Base-by-base conservation (phyloP, 1,140 invertebrate genomes). In the Drosophila novamexicana region DNA sequence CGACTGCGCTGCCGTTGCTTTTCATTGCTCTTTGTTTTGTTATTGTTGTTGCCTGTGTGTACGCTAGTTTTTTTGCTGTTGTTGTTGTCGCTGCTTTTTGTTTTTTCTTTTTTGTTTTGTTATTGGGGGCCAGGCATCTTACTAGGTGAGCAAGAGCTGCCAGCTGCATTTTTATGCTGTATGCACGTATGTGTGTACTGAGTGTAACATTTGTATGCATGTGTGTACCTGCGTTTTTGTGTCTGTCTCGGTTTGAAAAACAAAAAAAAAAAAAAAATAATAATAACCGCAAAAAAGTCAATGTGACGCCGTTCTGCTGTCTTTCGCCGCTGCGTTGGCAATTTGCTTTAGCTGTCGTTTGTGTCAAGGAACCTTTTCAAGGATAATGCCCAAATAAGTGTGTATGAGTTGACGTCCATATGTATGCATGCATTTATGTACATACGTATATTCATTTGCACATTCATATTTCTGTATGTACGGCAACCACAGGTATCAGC, bases 341-440 rank as follows among this genome's bases (percentile, higher is more conserved):
- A 49, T 63, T 68, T 67, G 22, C 49, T 64, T 56, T 39, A 61
- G 71, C 40, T 52, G 50, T 53, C 42, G 59, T 81, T 65, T 77
- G 79, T 79, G 82, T 82, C 82, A 79, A 85, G 82, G 76, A 86
- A 86, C 82, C 82, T 88, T 88, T 86, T 88, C 82, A 86, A 86
- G 82, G 82, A 85, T 86, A 86, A 56, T 63, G 52, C 50, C 62
- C 68, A 49, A 62, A 75, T 52, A 77, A 64, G 36, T 45, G 29
- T 58, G 40, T 45, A 39, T 56, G 29, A 34, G 7, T 34, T 44
- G 8, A 44, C 42, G n/a, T 54, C 14, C 22, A 29, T 50, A 14
- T n/a, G 6, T 62, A 10, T 36, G 22, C 47, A 12, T 37, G 34
- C 8, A 42, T 50, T 34, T 34, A 32, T 44, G 7, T 44, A 32